Conservation (phyloP, 2,113 vertebrate genomes). For the Petrocephalus zakoni region DNA sequence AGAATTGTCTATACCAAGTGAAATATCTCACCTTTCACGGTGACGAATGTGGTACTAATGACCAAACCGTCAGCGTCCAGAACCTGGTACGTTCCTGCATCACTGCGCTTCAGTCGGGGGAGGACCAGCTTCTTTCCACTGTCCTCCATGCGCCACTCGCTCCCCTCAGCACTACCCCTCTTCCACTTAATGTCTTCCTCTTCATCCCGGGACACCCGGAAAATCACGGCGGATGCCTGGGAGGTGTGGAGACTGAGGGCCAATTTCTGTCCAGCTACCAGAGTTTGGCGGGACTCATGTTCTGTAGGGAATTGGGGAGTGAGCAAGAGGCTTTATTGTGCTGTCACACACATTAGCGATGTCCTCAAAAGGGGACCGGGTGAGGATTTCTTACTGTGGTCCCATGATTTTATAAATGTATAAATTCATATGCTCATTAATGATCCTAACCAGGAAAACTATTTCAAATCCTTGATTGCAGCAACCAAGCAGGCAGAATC, state of each 20-base stretch:
- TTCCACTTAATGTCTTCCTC: conserved; percentile 46
- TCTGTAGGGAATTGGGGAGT: conserved; percentile 38
- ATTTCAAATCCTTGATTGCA: background rate
- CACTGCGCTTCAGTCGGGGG: background rate
- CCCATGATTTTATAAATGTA: background rate
- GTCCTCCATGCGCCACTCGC: background rate
- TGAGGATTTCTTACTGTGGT: background rate
- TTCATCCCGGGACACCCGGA: conserved; percentile 31
- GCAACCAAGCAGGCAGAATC: background rate
- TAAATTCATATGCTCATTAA: background rate
- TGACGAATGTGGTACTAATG: conserved; percentile 53
- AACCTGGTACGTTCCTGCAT: conserved; percentile 52
- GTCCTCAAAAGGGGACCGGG: background rate
- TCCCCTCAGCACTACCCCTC: background rate
- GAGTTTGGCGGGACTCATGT: conserved; percentile 28
- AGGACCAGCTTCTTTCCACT: conserved; percentile 30
- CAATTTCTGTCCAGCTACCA: conserved; percentile 37
- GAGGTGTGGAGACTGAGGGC: conserved; percentile 47
- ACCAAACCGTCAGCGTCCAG: conserved; percentile 48
- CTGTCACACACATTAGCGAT: background rate
- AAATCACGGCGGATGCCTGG: conserved; percentile 42
- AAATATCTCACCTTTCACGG: conserved; percentile 40
- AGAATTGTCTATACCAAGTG: background rate
- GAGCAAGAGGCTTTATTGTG: background rate
- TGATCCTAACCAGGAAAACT: background rate